phyloP scores from a whole-genome alignment of 2,888 invertebrate species.

The Nebria brevicollis region DNA sequence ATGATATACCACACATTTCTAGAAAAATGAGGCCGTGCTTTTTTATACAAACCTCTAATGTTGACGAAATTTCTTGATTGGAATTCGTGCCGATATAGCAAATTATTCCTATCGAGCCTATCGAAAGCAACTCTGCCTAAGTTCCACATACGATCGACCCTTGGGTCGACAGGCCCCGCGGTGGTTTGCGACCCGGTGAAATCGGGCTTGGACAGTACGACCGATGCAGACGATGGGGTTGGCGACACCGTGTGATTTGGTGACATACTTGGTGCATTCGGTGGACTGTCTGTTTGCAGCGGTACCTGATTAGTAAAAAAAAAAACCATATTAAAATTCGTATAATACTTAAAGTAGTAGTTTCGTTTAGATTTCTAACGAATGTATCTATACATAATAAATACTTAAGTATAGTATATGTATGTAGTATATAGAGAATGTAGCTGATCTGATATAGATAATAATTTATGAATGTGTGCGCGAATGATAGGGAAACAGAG shows the following conservation, averaged over 20 bases:
- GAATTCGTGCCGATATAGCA: slow-evolving; percentile 59
- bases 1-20: background rate
- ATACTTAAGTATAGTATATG: too few species aligned
- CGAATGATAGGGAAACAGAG: slow-evolving; percentile 51
- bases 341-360: too few species aligned
- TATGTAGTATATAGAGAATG: background rate
- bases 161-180: background rate
- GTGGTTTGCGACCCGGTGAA: slow-evolving; percentile 52
- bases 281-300: background rate
- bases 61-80: slow-evolving; percentile 58
- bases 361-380: too few species aligned
- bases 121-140: slow-evolving; percentile 59
- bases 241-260: background rate
- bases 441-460: background rate
- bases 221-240: background rate
- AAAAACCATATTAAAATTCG: too few species aligned
- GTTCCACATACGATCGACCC: slow-evolving; percentile 60
- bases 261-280: background rate
- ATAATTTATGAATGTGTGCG: background rate
- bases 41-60: slow-evolving; percentile 54
- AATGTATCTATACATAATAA: too few species aligned
- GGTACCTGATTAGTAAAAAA: background rate
- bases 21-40: too few species aligned
- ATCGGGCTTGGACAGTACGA: slow-evolving; percentile 51
- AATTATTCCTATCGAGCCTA: slow-evolving; percentile 58